These are phyloP conservation scores for Siderastrea siderea DNA, from an alignment of 92 coral and sea anemone genomes.

Conservation along the genomic window DNA sequence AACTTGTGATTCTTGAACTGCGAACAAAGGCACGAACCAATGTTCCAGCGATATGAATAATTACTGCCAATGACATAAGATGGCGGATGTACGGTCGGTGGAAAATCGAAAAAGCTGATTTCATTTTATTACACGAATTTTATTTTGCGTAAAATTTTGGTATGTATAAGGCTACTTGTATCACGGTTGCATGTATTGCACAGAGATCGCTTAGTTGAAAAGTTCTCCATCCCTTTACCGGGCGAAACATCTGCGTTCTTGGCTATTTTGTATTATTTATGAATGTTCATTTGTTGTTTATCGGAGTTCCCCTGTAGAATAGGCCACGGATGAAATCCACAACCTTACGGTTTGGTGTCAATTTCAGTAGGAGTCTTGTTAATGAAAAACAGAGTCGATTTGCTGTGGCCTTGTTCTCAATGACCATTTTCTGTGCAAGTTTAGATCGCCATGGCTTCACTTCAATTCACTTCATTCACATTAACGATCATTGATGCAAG, in stretches of 20 bases:
- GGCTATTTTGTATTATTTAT: conserved; percentile 95
- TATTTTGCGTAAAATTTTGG: neutral
- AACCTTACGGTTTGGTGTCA: conserved; percentile 15
- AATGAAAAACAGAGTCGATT: neutral
- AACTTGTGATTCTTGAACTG: conserved; percentile 63
- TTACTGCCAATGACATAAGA: conserved; percentile 80
- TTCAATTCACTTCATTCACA: conserved; percentile 9
- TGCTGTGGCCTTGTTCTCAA: neutral
- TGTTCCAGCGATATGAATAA: conserved; percentile 81
- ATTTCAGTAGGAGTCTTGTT: neutral
- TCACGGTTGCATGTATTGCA: neutral
- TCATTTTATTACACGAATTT: conserved; percentile 29
- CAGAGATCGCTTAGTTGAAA: conserved; percentile 53
- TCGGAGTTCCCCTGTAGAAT: conserved; percentile 51
- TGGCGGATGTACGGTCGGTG: conserved; percentile 72
- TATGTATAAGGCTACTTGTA: neutral
- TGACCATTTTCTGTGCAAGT: conserved; percentile 44
- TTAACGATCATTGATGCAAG: conserved; percentile 25
- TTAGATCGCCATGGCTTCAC: conserved; percentile 75
- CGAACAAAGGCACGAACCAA: conserved; percentile 84
- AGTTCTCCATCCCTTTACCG: conserved; percentile 80
- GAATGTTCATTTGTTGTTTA: conserved; percentile 98
- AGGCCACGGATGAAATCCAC: conserved; percentile 41
- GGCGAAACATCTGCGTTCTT: conserved; percentile 93
- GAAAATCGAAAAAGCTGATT: conserved; percentile 62